Evolutionary conservation across 2,888 invertebrate genomes (phyloP), one percentile per base, ranked within the genome.

Genomic region (Tetrapedia diversipes): DNA sequence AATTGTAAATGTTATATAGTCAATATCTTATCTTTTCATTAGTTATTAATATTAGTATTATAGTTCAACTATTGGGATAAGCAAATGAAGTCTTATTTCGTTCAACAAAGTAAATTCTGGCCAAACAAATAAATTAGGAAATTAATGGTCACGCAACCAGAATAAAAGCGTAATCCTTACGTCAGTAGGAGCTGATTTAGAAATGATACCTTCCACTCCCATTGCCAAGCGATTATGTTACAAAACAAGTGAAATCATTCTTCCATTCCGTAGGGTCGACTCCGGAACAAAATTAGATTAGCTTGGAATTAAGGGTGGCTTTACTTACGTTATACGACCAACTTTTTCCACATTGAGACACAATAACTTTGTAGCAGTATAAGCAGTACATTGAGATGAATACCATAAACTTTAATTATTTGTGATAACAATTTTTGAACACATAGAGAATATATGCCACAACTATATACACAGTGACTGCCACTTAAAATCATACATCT

Each of bases 161-260:
- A 37, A 37, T 37, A 37, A 16, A 4, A 41, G 49, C 2, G 7
- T 2, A n/a, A 51, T 51, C 34, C 19, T 53, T 51, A 41, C 19
- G 41, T 47, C 32, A 32, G 34, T 63, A 71, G 41, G 16, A 49
- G 39, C 45, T 49, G 72, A 41, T 71, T 74, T 71, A 71, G 72
- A 49, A 24, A 73, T 32, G 53, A 72, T 53, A 59, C 29, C 24
- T 22, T 22, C n/a, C 43, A 27, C 19, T 10, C n/a, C 11, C 37
- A 51, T n/a, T 72, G 71, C 71, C 71, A 72, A 59, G 34, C 16
- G 43, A 72, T 72, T 60, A 19, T 19, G 60, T 70, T 72, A 14
- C 73, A 37, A 73, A 74, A 74, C 49, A 53, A 37, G 51, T 51
- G 51, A 73, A 64, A 41, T 74, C 73, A 74, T 72, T 64, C 24